Percentiles rank a stretch among this genome's conserved stretches.
Evolutionary conservation across 2,797 vertebrate species (phyloP).

Genomic region (Helicolenus hilgendorfi): DNA sequence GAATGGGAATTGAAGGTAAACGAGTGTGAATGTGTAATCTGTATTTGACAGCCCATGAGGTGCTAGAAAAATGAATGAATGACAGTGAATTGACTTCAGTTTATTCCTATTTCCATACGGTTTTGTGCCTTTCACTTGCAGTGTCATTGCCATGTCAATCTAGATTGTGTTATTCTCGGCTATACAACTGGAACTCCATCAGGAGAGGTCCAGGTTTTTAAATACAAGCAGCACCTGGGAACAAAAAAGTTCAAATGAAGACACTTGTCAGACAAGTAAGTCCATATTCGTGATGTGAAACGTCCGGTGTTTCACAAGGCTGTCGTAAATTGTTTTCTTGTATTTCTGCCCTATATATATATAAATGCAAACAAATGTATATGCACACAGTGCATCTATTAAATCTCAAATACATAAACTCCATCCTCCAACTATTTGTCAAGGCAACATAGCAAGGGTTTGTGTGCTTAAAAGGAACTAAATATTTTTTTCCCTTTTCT

Average conservation of each 20-base stretch:
- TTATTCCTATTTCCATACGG: not conserved
- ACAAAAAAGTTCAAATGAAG: slow-evolving; percentile 9
- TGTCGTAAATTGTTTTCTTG: not conserved
- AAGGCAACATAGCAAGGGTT: not conserved
- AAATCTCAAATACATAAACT: not conserved
- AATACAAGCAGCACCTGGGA: not conserved
- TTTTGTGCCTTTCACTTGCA: not conserved
- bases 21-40: not conserved
- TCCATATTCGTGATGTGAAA: not conserved
- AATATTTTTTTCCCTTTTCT: slow-evolving; percentile 43
- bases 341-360: not conserved
- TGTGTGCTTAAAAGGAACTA: slow-evolving; percentile 23
- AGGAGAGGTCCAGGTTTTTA: not conserved
- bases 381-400: not conserved
- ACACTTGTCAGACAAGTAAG: not conserved
- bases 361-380: not conserved
- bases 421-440: not conserved
- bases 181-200: no score
- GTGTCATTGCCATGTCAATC: slow-evolving; percentile 37
- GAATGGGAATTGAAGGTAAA: not conserved
- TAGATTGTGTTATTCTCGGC: not conserved
- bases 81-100: not conserved
- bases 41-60: not conserved
- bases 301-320: not conserved
- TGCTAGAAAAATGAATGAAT: not conserved